Evolutionary conservation across 2,888 invertebrate genomes (phyloP).

Genomic region (Pristionchus fissidentatus): DNA sequence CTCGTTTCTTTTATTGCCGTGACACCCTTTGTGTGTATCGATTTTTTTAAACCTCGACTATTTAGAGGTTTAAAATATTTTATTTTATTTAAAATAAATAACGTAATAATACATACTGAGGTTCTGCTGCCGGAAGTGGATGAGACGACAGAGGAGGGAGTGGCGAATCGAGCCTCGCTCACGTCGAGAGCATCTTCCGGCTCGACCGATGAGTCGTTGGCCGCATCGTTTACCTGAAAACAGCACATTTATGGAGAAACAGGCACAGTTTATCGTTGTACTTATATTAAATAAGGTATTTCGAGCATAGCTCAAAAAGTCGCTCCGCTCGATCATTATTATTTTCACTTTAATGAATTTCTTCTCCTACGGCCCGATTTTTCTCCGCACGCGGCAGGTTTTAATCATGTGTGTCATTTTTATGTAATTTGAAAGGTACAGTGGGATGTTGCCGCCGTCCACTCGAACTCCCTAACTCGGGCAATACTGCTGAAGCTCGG

Average conservation of each 20-base stretch:
- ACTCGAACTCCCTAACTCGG: too few relatives aligned
- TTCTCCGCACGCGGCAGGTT: too few relatives aligned
- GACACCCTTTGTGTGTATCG: not conserved
- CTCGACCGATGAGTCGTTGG: not conserved
- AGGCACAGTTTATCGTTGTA: not conserved
- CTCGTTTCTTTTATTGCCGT: too few relatives aligned
- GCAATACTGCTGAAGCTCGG: too few relatives aligned
- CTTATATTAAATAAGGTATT: not conserved
- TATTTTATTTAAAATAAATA: not conserved
- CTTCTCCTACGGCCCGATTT: too few relatives aligned
- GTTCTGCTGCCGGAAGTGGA: constrained; percentile 12
- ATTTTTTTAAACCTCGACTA: too few relatives aligned
- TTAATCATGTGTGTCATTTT: too few relatives aligned
- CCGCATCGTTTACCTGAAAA: constrained; percentile 10
- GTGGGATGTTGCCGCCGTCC: too few relatives aligned
- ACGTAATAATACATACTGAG: not conserved
- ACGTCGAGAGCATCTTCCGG: constrained; percentile 37
- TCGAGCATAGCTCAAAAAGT: not conserved
- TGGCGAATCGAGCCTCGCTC: constrained; percentile 27
- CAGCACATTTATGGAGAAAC: not conserved
- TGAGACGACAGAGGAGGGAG: constrained; percentile 40
- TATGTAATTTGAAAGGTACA: too few relatives aligned
- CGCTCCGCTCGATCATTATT: too few relatives aligned
- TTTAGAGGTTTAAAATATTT: not conserved
- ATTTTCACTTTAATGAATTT: too few relatives aligned